These are phyloP conservation scores for Popillia japonica DNA, from an alignment of 1,140 invertebrate genomes.

Conservation along the genomic window DNA sequence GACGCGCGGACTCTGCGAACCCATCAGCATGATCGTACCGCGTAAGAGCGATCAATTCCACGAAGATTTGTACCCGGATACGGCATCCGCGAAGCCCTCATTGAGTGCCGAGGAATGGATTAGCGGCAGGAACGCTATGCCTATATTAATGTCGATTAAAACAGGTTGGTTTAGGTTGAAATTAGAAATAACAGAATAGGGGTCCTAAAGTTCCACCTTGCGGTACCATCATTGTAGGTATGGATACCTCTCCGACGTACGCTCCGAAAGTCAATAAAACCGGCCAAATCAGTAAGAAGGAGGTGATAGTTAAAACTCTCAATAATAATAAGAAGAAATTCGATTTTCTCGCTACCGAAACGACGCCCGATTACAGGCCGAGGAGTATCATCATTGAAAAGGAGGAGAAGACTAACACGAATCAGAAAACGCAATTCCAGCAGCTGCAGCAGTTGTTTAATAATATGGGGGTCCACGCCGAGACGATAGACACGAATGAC, in stretches of 20 bases:
- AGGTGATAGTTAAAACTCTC: slow-evolving; percentile 52
- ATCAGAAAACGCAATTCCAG: slow-evolving; percentile 80
- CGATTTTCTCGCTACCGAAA: slow-evolving; percentile 82
- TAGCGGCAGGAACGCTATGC: slow-evolving; percentile 81
- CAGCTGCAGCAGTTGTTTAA: slow-evolving; percentile 77
- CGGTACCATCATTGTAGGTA: not conserved
- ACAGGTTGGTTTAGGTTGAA: slow-evolving; percentile 65
- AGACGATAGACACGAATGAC: slow-evolving; percentile 56
- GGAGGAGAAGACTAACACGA: slow-evolving; percentile 75
- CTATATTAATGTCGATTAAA: slow-evolving; percentile 85
- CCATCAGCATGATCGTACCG: slow-evolving; percentile 94
- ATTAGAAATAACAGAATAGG: not conserved
- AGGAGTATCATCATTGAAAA: slow-evolving; percentile 67
- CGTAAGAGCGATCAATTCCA: slow-evolving; percentile 74
- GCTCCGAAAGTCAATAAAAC: slow-evolving; percentile 68
- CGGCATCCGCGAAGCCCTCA: slow-evolving; percentile 81
- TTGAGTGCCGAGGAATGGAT: slow-evolving; percentile 90
- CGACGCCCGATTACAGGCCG: slow-evolving; percentile 83
- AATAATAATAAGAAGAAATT: slow-evolving; percentile 86
- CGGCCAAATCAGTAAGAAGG: slow-evolving; percentile 49
- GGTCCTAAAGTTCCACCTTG: not conserved
- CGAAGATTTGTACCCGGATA: slow-evolving; percentile 94
- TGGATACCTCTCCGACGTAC: not conserved
- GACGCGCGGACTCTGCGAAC: slow-evolving; percentile 85
- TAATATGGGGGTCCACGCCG: slow-evolving; percentile 61